Evolutionary conservation across 2,888 invertebrate genomes (phyloP).

Genomic region (Clunio marinus): DNA sequence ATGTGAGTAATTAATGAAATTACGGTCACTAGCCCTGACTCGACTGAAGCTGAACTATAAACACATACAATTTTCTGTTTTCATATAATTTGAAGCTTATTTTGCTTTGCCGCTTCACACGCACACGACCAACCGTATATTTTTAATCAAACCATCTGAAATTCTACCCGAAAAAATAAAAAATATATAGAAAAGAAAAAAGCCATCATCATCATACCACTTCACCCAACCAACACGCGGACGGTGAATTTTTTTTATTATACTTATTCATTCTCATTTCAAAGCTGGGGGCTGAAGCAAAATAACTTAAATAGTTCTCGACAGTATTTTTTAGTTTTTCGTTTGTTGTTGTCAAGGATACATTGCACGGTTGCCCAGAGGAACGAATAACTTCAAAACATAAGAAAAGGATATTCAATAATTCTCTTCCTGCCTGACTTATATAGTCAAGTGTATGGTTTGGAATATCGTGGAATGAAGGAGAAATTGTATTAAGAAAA

Average conservation of each 20-base stretch:
- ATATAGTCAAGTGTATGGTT: conserved; percentile 26
- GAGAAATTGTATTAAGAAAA: conserved; percentile 35
- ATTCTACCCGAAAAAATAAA: conserved; percentile 2
- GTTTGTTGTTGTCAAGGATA: conserved; percentile 38
- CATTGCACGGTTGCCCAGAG: conserved; percentile 11
- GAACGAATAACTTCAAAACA: conserved; percentile 26
- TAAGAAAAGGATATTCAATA: conserved; percentile 33
- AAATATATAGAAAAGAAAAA: no score
- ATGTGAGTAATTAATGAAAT: background rate
- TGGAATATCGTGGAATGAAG: background rate
- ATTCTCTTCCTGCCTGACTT: conserved; percentile 13
- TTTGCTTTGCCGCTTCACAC: conserved; percentile 17
- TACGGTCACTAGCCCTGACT: conserved; percentile 15
- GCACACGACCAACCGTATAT: conserved; percentile 15
- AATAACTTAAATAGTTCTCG: conserved; percentile 37
- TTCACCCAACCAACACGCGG: conserved; percentile 33
- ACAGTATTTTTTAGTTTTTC: conserved; percentile 27
- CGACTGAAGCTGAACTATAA: background rate
- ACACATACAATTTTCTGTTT: background rate
- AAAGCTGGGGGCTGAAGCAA: conserved; percentile 11
- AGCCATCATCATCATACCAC: conserved; percentile 31
- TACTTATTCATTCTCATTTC: conserved; percentile 27
- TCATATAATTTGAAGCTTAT: background rate
- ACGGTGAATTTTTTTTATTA: conserved; percentile 34
- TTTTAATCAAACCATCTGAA: conserved; percentile 33